Conservation (phyloP, 2,888 invertebrate genomes). For the Agriopis marginaria region DNA sequence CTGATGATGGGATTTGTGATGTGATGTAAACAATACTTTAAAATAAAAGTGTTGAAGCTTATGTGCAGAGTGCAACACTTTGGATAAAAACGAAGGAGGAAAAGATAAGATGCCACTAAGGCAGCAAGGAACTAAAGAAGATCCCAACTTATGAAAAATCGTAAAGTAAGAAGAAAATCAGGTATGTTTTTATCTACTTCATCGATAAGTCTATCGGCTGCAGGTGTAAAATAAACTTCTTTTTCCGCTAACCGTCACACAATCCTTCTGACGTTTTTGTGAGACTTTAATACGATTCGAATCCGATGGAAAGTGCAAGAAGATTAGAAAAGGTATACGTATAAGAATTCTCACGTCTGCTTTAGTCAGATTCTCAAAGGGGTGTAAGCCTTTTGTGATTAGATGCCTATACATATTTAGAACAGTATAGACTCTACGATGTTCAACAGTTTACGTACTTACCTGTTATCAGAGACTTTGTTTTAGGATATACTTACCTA, state of each 20-base stretch:
- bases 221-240: conserved; percentile 30
- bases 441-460: neutral
- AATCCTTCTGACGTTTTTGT: conserved; percentile 56
- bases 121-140: neutral
- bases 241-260: conserved; percentile 63
- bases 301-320: conserved; percentile 68
- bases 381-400: conserved; percentile 66
- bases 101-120: neutral
- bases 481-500: too few species aligned
- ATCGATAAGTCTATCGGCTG: neutral
- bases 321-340: conserved; percentile 58
- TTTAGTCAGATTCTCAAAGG: conserved; percentile 65
- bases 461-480: too few species aligned
- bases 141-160: neutral
- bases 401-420: conserved; percentile 5
- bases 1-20: neutral
- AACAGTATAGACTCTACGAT: conserved; percentile 15
- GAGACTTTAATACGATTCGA: conserved; percentile 70
- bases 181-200: conserved; percentile 18
- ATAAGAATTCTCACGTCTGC: conserved; percentile 65
- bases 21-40: neutral
- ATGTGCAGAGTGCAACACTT: neutral
- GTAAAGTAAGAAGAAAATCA: conserved; percentile 28
- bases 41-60: neutral
- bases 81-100: too few species aligned